Evolutionary conservation across 2,113 vertebrate species (phyloP).

Genomic region (Vombatus ursinus): DNA sequence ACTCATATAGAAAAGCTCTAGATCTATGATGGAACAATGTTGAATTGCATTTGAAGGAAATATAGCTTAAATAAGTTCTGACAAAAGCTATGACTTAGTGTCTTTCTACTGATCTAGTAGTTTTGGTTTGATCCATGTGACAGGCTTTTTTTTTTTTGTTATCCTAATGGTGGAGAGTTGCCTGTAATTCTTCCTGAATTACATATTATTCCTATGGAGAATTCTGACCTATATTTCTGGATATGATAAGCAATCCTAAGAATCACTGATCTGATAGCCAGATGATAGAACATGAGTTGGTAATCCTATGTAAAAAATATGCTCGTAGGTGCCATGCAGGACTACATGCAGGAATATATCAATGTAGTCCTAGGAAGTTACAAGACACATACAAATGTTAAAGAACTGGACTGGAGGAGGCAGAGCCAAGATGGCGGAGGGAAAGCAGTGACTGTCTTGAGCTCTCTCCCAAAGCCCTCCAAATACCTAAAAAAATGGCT

Average conservation of each 20-base stretch:
- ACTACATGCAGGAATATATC: not conserved
- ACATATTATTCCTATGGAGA: conserved; percentile 35
- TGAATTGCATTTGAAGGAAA: not conserved
- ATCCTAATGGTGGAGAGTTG: not conserved
- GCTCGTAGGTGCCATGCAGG: not conserved
- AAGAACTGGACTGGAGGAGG: not conserved
- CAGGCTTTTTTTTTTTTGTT: conserved; percentile 24
- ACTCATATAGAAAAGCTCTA: not conserved
- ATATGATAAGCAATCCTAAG: conserved; percentile 22
- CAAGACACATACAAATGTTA: not conserved
- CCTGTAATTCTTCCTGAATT: not conserved
- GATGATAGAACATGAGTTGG: not conserved
- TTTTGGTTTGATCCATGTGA: conserved; percentile 26
- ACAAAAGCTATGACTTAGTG: not conserved
- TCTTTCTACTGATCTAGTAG: not conserved
- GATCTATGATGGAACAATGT: not conserved
- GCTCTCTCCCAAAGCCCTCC: too few relatives aligned
- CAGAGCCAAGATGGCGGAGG: too few relatives aligned
- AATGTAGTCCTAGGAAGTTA: not conserved
- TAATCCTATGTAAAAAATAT: not conserved
- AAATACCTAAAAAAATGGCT: too few relatives aligned
- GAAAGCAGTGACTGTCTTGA: too few relatives aligned
- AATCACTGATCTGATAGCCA: conserved; percentile 6
- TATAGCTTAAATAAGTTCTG: conserved; percentile 12
- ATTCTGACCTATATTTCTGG: not conserved